Conservation (phyloP, 2,888 invertebrate species). For the Trichopoda pennipes region DNA sequence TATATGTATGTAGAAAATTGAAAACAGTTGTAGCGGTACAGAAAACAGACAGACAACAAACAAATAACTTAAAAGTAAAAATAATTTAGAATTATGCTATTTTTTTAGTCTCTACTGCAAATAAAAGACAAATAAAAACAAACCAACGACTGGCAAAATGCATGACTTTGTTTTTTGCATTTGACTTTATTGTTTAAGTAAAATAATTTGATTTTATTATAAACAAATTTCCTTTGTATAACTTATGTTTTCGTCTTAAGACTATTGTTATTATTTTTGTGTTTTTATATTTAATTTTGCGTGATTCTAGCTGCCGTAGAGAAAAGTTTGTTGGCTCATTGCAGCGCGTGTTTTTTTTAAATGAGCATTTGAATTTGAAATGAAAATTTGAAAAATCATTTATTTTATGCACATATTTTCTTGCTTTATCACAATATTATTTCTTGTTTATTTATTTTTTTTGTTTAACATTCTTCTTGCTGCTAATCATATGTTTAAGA, state of each 20-base stretch:
- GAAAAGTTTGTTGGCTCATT: background rate
- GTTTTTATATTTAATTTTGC: slow-evolving; percentile 21
- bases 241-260: slow-evolving; percentile 5
- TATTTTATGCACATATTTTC: slow-evolving; percentile 32
- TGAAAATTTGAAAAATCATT: slow-evolving; percentile 24
- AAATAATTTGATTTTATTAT: slow-evolving; percentile 41
- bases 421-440: background rate
- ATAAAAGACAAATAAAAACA: background rate
- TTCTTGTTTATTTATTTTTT: background rate
- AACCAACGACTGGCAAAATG: background rate
- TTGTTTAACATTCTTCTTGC: background rate
- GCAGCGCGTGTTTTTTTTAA: background rate
- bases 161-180: background rate
- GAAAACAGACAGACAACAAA: no score
- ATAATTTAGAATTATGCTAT: no score
- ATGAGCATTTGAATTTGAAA: slow-evolving; percentile 16
- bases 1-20: no score
- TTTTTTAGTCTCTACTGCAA: background rate
- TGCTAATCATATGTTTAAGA: background rate
- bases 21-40: background rate
- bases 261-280: slow-evolving; percentile 11
- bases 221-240: slow-evolving; percentile 38
- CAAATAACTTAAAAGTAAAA: no score
- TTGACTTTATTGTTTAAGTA: slow-evolving; percentile 33
- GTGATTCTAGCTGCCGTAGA: background rate